Percentiles rank a stretch among this genome's conserved stretches.
Conservation (phyloP, 2,888 invertebrate species). For the Lasius fuliginosus region DNA sequence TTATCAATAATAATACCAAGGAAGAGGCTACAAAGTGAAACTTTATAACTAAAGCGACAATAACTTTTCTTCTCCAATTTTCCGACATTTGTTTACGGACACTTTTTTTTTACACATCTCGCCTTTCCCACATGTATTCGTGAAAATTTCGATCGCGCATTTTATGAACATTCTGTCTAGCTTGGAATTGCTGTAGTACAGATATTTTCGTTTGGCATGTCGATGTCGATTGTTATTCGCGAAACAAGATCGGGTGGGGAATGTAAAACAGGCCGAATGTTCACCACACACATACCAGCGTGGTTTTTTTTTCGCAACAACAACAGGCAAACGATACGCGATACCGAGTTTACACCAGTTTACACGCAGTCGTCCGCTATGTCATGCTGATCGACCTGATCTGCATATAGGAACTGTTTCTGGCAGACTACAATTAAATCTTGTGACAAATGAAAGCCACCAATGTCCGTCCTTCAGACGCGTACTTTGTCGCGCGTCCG, state of each 20-base stretch:
- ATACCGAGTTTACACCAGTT: slow-evolving; percentile 45
- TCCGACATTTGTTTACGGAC: not conserved
- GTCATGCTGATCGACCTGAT: slow-evolving; percentile 63
- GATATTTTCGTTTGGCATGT: slow-evolving; percentile 51
- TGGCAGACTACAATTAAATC: slow-evolving; percentile 70
- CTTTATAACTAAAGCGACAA: slow-evolving; percentile 35
- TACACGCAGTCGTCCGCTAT: slow-evolving; percentile 31
- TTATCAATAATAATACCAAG: slow-evolving; percentile 58
- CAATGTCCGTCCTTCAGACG: slow-evolving; percentile 51
- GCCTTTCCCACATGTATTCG: not conserved
- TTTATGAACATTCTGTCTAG: slow-evolving; percentile 40
- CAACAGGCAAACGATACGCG: slow-evolving; percentile 51
- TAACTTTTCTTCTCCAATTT: slow-evolving; percentile 23
- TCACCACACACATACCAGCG: not conserved
- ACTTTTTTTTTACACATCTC: not conserved
- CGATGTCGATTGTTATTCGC: slow-evolving; percentile 59
- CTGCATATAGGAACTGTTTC: slow-evolving; percentile 57
- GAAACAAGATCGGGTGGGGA: slow-evolving; percentile 50
- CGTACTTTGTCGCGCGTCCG: slow-evolving; percentile 62
- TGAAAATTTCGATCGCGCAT: slow-evolving; percentile 27
- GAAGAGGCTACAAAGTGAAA: slow-evolving; percentile 22
- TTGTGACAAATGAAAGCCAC: slow-evolving; percentile 66
- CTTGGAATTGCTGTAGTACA: slow-evolving; percentile 18
- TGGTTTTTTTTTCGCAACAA: not conserved
- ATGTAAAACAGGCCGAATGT: slow-evolving; percentile 59